phyloP scores from a whole-genome alignment of 1,140 invertebrate genomes.

The Dendrolimus kikuchii region DNA sequence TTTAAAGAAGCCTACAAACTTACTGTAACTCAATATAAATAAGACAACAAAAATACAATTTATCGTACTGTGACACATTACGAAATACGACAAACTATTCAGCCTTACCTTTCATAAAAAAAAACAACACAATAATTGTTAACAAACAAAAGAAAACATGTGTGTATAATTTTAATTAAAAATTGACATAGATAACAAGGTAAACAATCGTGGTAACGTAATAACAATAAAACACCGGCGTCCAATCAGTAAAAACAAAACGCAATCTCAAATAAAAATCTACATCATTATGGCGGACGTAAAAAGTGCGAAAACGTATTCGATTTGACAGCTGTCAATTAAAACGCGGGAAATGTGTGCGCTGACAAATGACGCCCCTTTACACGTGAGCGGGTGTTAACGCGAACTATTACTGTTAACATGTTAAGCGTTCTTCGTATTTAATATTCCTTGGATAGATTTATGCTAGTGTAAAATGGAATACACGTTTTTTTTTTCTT shows the following conservation, averaged over 20 bases:
- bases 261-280: constrained; percentile 26
- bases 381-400: constrained; percentile 16
- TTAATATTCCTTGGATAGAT: too few species aligned
- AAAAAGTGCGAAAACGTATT: constrained; percentile 47
- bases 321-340: constrained; percentile 66
- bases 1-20: too few species aligned
- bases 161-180: background rate
- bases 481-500: too few species aligned
- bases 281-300: constrained; percentile 47
- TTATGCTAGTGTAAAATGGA: too few species aligned
- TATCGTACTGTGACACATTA: too few species aligned
- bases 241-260: constrained; percentile 8
- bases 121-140: background rate
- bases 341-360: constrained; percentile 28
- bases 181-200: too few species aligned
- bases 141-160: background rate
- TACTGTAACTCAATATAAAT: too few species aligned
- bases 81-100: too few species aligned
- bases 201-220: constrained; percentile 4
- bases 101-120: too few species aligned
- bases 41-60: too few species aligned
- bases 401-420: too few species aligned
- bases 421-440: too few species aligned
- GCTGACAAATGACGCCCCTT: constrained; percentile 48
- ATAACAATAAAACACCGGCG: constrained; percentile 1